These are phyloP conservation scores for Emys orbicularis DNA, from an alignment of 2,797 vertebrate species.

Conservation along the genomic window DNA sequence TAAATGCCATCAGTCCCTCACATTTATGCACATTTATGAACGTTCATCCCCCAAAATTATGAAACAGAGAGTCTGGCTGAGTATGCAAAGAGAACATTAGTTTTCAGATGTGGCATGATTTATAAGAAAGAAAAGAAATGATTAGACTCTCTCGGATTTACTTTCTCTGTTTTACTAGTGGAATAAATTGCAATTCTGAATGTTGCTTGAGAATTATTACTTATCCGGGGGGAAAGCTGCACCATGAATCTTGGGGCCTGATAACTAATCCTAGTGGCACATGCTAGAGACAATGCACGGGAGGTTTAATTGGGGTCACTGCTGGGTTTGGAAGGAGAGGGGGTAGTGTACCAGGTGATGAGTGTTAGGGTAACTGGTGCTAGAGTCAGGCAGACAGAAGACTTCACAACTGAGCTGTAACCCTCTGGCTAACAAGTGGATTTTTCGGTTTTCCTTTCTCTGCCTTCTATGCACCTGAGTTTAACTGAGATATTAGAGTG, in stretches of 20 bases:
- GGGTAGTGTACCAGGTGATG: neutral
- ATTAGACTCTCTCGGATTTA: slow-evolving; percentile 58
- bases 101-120: slow-evolving; percentile 8
- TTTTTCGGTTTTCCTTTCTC: neutral
- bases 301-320: neutral
- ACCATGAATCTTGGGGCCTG: slow-evolving; percentile 22
- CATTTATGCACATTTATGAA: neutral
- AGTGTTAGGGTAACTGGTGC: fast-evolving
- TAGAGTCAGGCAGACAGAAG: neutral
- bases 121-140: slow-evolving; percentile 30
- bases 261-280: neutral
- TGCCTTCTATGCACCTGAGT: neutral
- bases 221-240: neutral
- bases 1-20: fast-evolving
- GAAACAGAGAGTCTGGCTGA: neutral
- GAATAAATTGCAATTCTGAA: slow-evolving; percentile 55
- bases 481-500: neutral
- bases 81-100: neutral
- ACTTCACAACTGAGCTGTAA: neutral
- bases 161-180: slow-evolving; percentile 50
- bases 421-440: neutral
- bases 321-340: neutral
- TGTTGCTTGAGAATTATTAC: slow-evolving; percentile 45
- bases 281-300: fast-evolving
- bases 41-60: neutral